Conservation (phyloP, 2,113 vertebrate genomes). For the Glareola pratincola region DNA sequence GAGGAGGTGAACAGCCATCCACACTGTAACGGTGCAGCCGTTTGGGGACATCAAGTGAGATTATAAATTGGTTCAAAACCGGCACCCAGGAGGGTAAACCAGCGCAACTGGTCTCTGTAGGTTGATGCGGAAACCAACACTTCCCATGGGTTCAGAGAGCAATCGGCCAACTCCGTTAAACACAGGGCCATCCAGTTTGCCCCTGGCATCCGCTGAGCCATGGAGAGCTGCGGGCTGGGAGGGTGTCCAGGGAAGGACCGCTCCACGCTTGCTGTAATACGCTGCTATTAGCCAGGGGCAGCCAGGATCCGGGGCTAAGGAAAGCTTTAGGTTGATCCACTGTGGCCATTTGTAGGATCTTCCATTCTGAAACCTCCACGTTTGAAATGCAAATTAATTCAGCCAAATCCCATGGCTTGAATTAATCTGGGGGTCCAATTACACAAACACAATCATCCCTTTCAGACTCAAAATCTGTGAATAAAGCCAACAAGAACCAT, state of each 20-base stretch:
- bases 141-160: not conserved
- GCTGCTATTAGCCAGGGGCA: not conserved
- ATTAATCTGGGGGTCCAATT: not conserved
- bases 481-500: not conserved
- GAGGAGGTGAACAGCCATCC: not conserved
- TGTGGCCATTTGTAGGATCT: not conserved
- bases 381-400: not conserved
- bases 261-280: not conserved
- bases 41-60: not conserved
- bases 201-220: not conserved
- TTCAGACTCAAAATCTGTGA: not conserved
- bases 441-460: not conserved
- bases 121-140: not conserved
- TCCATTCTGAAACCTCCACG: not conserved
- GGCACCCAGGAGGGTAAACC: not conserved
- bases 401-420: not conserved
- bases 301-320: not conserved
- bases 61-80: not conserved
- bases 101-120: not conserved
- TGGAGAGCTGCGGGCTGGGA: not conserved
- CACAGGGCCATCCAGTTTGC: not conserved
- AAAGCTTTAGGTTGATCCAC: not conserved
- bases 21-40: not conserved
- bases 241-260: not conserved
- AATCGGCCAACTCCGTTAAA: not conserved